Conservation (phyloP, 1,140 invertebrate species). For the Lithobius niger region DNA sequence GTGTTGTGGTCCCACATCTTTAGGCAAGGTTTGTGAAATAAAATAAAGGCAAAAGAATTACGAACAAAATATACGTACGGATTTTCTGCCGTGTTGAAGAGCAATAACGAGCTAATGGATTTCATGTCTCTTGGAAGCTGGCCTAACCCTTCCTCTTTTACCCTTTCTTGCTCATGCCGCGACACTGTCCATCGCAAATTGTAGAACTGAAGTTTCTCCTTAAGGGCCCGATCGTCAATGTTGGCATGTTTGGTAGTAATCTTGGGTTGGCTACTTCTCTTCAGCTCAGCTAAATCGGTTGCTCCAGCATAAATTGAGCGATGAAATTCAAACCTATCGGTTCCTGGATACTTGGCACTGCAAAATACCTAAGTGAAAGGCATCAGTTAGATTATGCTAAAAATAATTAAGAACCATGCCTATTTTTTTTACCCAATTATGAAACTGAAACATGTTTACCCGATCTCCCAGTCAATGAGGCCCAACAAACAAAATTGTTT, state of each 20-base stretch:
- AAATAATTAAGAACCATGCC: too few relatives aligned
- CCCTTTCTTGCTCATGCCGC: conserved; percentile 35
- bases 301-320: conserved; percentile 31
- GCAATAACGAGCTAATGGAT: conserved; percentile 59
- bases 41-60: too few relatives aligned
- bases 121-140: conserved; percentile 44
- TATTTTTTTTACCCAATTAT: too few relatives aligned
- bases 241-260: conserved; percentile 30
- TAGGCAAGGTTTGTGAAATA: too few relatives aligned
- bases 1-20: too few relatives aligned
- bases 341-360: conserved; percentile 67
- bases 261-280: conserved; percentile 22
- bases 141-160: conserved; percentile 46
- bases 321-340: conserved; percentile 37
- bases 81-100: conserved; percentile 68
- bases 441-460: too few relatives aligned
- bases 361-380: conserved; percentile 70
- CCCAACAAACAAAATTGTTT: too few relatives aligned
- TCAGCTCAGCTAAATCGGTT: conserved; percentile 16
- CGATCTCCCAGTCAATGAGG: too few relatives aligned
- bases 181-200: conserved; percentile 51
- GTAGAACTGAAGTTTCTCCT: conserved; percentile 74
- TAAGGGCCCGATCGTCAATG: conserved; percentile 37
- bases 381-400: too few relatives aligned
- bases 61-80: conserved; percentile 42